Percentiles rank a stretch among this genome's conserved stretches.
Conservation (phyloP, 53 echinoderm and acorn worm species). For the Antedon mediterranea region DNA sequence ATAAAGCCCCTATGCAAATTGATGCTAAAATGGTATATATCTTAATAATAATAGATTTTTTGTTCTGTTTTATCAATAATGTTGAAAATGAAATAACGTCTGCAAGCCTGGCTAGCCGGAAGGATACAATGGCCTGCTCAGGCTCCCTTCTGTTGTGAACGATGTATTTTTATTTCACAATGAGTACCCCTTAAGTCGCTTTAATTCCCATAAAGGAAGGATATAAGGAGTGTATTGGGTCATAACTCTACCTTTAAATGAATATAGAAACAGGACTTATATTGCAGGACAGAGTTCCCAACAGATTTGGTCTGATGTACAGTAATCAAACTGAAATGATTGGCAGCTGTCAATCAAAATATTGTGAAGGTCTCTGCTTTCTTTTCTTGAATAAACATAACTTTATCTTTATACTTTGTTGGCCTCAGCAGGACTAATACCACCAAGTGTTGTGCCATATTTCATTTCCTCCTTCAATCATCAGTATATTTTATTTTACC, state of each 20-base stretch:
- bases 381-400: background rate
- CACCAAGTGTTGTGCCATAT: too few relatives aligned
- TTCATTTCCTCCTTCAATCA: too few relatives aligned
- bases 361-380: background rate
- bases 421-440: background rate
- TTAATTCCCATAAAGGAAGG: background rate
- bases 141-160: background rate
- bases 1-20: too few relatives aligned
- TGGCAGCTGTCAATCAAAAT: background rate
- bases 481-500: too few relatives aligned
- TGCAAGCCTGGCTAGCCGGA: background rate
- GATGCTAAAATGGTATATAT: too few relatives aligned
- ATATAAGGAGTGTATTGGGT: background rate
- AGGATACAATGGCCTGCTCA: background rate
- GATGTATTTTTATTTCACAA: background rate
- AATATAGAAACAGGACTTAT: background rate
- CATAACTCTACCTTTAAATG: background rate
- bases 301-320: background rate
- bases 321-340: background rate
- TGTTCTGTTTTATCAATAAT: background rate
- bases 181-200: background rate
- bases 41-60: background rate
- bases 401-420: background rate
- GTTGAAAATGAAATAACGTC: background rate
- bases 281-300: background rate